Percentiles rank a stretch among this genome's conserved stretches.
phyloP scores from a whole-genome alignment of 2,113 vertebrate species.

The Patagioenas fasciata region DNA sequence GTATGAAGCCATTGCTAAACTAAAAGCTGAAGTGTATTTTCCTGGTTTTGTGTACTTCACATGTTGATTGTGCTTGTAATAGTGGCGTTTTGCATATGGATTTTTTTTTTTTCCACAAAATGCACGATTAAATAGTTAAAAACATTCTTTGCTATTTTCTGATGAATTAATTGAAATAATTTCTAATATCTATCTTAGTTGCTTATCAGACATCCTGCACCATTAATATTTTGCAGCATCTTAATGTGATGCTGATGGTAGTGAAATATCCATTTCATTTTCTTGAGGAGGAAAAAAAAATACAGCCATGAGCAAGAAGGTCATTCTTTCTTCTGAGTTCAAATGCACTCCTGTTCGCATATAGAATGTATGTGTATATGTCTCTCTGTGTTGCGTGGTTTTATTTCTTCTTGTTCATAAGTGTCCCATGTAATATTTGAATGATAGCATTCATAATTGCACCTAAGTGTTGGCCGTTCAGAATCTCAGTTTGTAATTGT shows the following conservation, averaged over 20 bases:
- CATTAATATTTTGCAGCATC: constrained; percentile 74
- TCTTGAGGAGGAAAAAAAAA: constrained; percentile 2
- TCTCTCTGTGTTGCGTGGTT: neutral
- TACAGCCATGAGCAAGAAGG: neutral
- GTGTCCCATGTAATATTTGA: neutral
- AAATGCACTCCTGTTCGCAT: neutral
- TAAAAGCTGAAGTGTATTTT: constrained; percentile 26
- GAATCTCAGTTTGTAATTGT: constrained; percentile 25
- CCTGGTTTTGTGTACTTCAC: constrained; percentile 45
- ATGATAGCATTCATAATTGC: neutral
- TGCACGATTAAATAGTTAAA: constrained; percentile 69
- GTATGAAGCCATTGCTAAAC: constrained; percentile 37
- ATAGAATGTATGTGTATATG: neutral
- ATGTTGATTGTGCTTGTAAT: constrained; percentile 51
- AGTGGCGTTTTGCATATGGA: constrained; percentile 21
- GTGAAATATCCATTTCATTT: constrained; percentile 51
- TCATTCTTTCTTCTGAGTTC: neutral
- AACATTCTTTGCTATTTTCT: constrained; percentile 49
- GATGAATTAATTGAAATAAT: constrained; percentile 52
- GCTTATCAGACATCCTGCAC: constrained; percentile 31
- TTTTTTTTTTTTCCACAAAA: constrained; percentile 46
- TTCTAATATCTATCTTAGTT: constrained; percentile 15
- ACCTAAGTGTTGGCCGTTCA: neutral
- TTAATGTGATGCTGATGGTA: constrained; percentile 35
- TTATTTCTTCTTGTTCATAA: constrained; percentile 23